phyloP scores from a whole-genome alignment of 2,797 vertebrate species.

The Podarcis siculus region DNA sequence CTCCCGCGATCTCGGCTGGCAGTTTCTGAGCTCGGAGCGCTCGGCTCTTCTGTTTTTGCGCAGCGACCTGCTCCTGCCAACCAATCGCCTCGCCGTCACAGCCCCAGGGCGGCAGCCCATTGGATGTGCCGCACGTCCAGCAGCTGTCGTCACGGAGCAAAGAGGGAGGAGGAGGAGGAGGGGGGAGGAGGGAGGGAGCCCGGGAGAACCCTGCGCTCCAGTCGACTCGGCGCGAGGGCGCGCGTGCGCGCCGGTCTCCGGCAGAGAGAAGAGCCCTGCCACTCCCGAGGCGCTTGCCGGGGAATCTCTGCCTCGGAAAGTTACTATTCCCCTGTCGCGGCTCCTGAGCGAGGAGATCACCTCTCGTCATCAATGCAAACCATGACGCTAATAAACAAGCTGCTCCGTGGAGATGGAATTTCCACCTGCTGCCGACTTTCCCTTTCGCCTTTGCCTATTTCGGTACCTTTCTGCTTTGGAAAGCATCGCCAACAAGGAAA shows the following conservation, averaged over 20 bases:
- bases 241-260: slow-evolving; percentile 55
- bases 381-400: slow-evolving; percentile 34
- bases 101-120: slow-evolving; percentile 41
- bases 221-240: background rate
- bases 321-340: slow-evolving; percentile 47
- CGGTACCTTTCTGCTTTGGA: background rate
- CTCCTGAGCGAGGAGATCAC: background rate
- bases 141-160: slow-evolving; percentile 57
- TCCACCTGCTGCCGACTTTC: slow-evolving; percentile 58
- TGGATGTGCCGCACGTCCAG: slow-evolving; percentile 65
- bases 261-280: slow-evolving; percentile 39
- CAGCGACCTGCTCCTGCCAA: slow-evolving; percentile 86
- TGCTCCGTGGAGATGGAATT: slow-evolving; percentile 62
- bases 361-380: slow-evolving; percentile 6
- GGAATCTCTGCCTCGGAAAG: slow-evolving; percentile 52
- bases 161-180: background rate
- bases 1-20: slow-evolving; percentile 81
- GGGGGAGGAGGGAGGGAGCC: background rate
- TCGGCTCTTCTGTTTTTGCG: slow-evolving; percentile 87
- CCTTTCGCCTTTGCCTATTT: slow-evolving; percentile 26
- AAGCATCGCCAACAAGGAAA: slow-evolving; percentile 43
- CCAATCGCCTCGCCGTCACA: slow-evolving; percentile 73
- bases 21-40: slow-evolving; percentile 86
- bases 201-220: slow-evolving; percentile 23
- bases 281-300: slow-evolving; percentile 58